phyloP scores from a whole-genome alignment of 2,797 vertebrate species.

The Semotilus atromaculatus region DNA sequence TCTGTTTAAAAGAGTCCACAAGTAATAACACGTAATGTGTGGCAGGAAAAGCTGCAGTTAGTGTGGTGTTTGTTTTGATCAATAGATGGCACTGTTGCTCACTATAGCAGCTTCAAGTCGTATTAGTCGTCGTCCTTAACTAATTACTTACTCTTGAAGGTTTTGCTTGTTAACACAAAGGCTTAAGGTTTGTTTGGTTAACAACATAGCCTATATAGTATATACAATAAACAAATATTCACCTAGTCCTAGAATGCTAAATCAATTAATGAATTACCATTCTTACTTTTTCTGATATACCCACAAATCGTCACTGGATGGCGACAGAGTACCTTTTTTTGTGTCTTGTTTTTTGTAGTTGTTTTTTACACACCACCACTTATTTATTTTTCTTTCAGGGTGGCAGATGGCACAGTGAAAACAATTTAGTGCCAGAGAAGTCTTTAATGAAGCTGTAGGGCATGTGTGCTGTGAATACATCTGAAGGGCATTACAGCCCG shows the following conservation, averaged over 20 bases:
- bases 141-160: not conserved
- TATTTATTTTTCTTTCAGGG: conserved; percentile 3
- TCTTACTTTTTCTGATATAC: not conserved
- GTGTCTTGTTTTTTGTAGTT: not conserved
- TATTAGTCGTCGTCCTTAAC: not conserved
- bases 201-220: not conserved
- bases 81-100: not conserved
- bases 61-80: not conserved
- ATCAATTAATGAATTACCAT: not conserved
- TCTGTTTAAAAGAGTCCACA: not conserved
- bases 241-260: not conserved
- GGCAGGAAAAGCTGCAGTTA: not conserved
- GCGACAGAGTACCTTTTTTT: not conserved
- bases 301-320: not conserved
- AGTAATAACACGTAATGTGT: not conserved
- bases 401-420: conserved; percentile 1
- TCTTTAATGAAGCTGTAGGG: conserved; percentile 1
- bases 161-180: not conserved
- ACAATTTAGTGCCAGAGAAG: not conserved
- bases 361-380: not conserved
- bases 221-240: not conserved
- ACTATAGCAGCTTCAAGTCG: not conserved
- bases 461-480: not conserved
- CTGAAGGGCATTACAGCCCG: not conserved
- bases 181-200: not conserved